phyloP scores from a whole-genome alignment of 2,888 invertebrate species.

The Acronicta alni region DNA sequence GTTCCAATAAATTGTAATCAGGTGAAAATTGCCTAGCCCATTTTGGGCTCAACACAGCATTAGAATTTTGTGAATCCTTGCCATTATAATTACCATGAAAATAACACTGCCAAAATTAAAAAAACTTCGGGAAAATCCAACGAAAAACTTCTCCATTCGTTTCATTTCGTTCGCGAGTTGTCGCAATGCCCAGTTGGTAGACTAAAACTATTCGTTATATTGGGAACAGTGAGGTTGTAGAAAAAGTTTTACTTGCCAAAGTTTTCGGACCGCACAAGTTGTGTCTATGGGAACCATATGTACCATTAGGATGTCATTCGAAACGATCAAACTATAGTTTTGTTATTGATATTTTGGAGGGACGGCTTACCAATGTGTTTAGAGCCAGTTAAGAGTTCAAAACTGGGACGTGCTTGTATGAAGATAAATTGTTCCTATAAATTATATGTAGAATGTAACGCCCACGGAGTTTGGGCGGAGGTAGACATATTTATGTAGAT shows the following conservation, averaged over 20 bases:
- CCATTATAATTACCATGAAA: too few relatives aligned
- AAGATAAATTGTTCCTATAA: neutral
- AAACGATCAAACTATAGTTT: slow-evolving; percentile 35
- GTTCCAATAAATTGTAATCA: too few relatives aligned
- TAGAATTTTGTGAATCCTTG: too few relatives aligned
- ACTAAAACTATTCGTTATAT: slow-evolving; percentile 39
- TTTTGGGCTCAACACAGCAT: too few relatives aligned
- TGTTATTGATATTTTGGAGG: slow-evolving; percentile 16
- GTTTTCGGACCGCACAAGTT: slow-evolving; percentile 14
- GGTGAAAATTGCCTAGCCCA: too few relatives aligned
- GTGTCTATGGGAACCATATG: slow-evolving; percentile 12
- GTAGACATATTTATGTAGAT: neutral
- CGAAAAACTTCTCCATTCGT: neutral
- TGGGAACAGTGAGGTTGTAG: slow-evolving; percentile 16
- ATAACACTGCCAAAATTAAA: neutral
- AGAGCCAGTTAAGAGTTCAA: slow-evolving; percentile 5
- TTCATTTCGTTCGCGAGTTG: slow-evolving; percentile 1
- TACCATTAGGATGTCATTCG: slow-evolving; percentile 9
- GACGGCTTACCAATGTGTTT: slow-evolving; percentile 12
- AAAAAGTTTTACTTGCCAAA: slow-evolving; percentile 18
- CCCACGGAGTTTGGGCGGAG: slow-evolving; percentile 6
- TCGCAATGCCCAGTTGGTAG: neutral
- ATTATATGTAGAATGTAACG: neutral
- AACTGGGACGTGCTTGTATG: neutral
- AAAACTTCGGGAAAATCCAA: neutral